These are phyloP conservation scores for Hemicrepidius hirtus DNA, from an alignment of 2,888 invertebrate genomes.

Conservation along the genomic window DNA sequence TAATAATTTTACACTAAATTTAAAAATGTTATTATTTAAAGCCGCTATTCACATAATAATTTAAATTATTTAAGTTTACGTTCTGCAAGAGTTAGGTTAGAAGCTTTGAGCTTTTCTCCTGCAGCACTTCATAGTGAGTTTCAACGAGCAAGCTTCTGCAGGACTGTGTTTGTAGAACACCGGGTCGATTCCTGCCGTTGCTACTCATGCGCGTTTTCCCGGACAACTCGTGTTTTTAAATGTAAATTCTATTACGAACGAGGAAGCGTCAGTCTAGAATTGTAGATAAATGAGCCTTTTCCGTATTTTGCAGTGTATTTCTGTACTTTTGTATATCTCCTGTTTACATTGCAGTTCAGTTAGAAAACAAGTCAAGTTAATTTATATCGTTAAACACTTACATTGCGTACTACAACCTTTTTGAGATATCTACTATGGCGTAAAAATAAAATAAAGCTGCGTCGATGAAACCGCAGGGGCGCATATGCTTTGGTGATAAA, in stretches of 20 bases:
- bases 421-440: no score
- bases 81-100: conserved; percentile 46
- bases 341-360: background rate
- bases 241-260: conserved; percentile 40
- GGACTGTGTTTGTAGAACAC: conserved; percentile 45
- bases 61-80: conserved; percentile 7
- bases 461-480: background rate
- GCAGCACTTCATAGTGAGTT: conserved; percentile 41
- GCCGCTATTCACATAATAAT: background rate
- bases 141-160: conserved; percentile 46
- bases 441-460: background rate
- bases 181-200: conserved; percentile 48
- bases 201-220: conserved; percentile 50
- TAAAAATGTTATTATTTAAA: background rate
- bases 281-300: conserved; percentile 10
- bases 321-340: background rate
- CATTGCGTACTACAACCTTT: no score
- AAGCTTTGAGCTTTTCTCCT: conserved; percentile 31
- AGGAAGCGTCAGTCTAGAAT: conserved; percentile 25
- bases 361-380: background rate
- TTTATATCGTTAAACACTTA: background rate
- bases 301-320: background rate
- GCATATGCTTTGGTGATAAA: no score
- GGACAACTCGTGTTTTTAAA: conserved; percentile 41
- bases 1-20: conserved; percentile 15